Percentiles rank a stretch among this genome's conserved stretches.
Conservation (phyloP, 2,797 vertebrate genomes). For the Hypotaenidia philippensis region DNA sequence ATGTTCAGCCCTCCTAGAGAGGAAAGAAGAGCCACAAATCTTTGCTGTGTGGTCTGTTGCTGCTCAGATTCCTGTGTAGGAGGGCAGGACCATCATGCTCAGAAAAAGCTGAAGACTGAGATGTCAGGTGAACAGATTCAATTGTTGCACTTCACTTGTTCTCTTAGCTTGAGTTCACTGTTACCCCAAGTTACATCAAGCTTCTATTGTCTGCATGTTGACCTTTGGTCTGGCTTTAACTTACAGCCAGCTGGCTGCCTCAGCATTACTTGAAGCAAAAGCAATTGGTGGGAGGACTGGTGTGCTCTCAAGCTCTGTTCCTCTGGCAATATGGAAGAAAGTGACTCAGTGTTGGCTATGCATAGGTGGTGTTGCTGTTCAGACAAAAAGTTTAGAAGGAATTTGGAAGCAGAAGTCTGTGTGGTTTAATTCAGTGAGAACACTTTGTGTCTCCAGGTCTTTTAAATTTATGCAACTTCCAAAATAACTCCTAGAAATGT, state of each 20-base stretch:
- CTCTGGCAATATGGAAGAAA: background rate
- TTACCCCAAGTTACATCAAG: fast-evolving
- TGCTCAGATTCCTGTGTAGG: background rate
- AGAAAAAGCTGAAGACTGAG: background rate
- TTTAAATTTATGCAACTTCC: background rate
- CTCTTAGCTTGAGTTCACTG: background rate
- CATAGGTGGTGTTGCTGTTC: background rate
- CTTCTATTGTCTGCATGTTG: fast-evolving
- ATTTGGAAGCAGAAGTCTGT: background rate
- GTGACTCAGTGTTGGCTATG: background rate
- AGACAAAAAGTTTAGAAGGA: background rate
- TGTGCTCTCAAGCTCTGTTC: background rate
- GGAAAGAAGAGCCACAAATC: background rate
- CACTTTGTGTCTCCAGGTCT: background rate
- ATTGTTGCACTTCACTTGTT: background rate
- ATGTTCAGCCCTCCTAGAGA: background rate
- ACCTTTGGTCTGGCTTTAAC: background rate
- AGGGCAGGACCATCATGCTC: background rate
- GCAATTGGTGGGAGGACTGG: background rate
- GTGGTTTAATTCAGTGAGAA: background rate
- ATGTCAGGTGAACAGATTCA: background rate
- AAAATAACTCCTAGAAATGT: background rate
- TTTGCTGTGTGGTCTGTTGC: background rate
- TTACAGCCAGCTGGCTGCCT: background rate
- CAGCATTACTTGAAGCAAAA: background rate